Percentiles rank a stretch among this genome's conserved stretches.
Evolutionary conservation across 2,797 vertebrate species (phyloP).

Genomic region (Eleutherodactylus coqui): DNA sequence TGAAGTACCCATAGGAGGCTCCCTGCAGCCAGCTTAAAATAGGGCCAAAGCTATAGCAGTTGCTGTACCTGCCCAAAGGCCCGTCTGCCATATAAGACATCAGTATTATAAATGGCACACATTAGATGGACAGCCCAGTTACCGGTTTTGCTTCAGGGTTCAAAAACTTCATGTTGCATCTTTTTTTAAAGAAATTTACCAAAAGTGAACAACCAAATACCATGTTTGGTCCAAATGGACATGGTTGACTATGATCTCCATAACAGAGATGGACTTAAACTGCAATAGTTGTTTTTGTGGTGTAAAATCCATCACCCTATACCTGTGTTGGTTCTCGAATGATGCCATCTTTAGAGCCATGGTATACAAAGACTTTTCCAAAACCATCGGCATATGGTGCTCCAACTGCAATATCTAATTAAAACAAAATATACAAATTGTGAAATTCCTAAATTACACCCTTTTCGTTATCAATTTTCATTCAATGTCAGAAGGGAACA

Average conservation of each 20-base stretch:
- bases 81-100: neutral
- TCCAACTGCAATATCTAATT: conserved; percentile 90
- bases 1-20: neutral
- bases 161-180: neutral
- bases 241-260: neutral
- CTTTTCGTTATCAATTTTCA: neutral
- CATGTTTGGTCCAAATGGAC: neutral
- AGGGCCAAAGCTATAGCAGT: neutral
- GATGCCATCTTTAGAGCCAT: conserved; percentile 87
- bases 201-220: neutral
- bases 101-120: neutral
- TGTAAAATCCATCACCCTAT: neutral
- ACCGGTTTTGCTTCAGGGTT: neutral
- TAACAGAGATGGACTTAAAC: neutral
- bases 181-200: neutral
- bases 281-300: neutral
- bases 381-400: conserved; percentile 85
- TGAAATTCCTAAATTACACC: neutral
- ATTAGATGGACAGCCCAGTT: neutral
- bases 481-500: neutral
- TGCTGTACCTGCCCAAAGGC: neutral
- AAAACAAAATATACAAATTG: conserved; percentile 13
- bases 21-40: neutral
- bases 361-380: conserved; percentile 93
- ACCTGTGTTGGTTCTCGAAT: conserved; percentile 89